Base-by-base conservation (phyloP, 2,797 vertebrate genomes). In the Halcyon leucocephala region DNA sequence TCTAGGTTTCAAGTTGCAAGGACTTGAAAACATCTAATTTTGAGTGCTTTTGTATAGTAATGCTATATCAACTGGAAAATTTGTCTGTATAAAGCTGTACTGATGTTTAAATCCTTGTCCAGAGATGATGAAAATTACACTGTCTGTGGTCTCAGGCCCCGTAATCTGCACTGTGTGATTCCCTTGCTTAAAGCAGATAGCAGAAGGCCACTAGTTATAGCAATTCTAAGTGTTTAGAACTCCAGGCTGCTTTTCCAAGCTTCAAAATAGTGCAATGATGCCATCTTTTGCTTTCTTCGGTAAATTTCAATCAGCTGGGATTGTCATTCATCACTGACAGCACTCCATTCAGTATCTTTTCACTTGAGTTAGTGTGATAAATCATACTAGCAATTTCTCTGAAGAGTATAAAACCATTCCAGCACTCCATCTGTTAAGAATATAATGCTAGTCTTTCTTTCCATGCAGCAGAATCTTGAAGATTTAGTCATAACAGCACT, bases 391-490 rank as follows among this genome's bases (percentile, higher is more conserved):
- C 46, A 46, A 46, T 82, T 89, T 86, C 89, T 95, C 91, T 61
- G 18, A 87, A 94, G 72, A 74, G 41, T 44, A 69, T 81, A 83
- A 85, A 89, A 69, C 79, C 17, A 15, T 86, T 86, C 76, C 37
- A 87, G 26, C 29, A 16, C 57, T 85, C 83, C 76, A 92, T 96
- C 86, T 94, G 84, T 89, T 95, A 86, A 71, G 91, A 86, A 87
- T 91, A 89, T 83, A 78, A 61, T 41, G 8, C 52, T 80, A 31
- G 57, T 58, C 57, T 83, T 83, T 80, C 44, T 83, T 81, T 82
- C 41, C 49, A 8, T 51, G 54, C 6, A 51, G 26, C 52, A 81
- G 44, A 77, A 92, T 28, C 39, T 41, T 37, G 71, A 87, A 80
- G 64, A 64, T 81, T 89, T 85, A 83, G 71, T 83, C 69, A 10